phyloP scores from a whole-genome alignment of 2,888 invertebrate genomes.

The Polymixis flavicincta region DNA sequence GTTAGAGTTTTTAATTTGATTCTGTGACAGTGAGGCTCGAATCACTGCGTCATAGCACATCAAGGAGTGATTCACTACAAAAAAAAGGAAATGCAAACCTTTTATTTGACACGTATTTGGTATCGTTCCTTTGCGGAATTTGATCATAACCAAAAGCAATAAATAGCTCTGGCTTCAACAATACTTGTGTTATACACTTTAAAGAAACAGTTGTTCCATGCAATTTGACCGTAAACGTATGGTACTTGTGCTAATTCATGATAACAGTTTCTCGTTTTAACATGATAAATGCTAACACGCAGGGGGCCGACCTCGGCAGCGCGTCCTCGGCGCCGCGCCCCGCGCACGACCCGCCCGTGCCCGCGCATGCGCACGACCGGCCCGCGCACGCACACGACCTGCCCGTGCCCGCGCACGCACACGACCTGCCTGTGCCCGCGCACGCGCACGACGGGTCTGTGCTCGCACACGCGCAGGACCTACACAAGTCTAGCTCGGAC shows the following conservation, averaged over 20 bases:
- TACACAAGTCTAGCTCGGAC: slow-evolving; percentile 86
- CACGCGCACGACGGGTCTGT: slow-evolving; percentile 71
- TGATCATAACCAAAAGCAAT: neutral
- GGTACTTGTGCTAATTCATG: neutral
- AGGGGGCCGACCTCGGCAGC: slow-evolving; percentile 75
- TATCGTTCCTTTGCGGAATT: neutral
- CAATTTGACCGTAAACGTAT: neutral
- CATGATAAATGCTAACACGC: slow-evolving; percentile 7
- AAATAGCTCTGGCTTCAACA: neutral
- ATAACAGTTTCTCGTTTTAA: neutral
- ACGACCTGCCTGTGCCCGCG: no score
- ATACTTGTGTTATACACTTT: no score
- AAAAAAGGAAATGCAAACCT: neutral
- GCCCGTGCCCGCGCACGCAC: slow-evolving; percentile 44
- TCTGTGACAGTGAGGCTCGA: neutral
- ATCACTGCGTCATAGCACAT: neutral
- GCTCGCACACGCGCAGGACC: slow-evolving; percentile 69
- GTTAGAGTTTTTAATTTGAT: no score
- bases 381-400: slow-evolving; percentile 69
- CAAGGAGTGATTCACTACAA: neutral
- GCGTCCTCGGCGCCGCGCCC: slow-evolving; percentile 67
- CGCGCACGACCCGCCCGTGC: no score
- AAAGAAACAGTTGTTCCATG: neutral
- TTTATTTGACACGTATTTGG: neutral
- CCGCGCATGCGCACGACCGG: slow-evolving; percentile 20